Conservation (phyloP, 2,797 vertebrate species). For the Poeciliopsis paucimaculata region DNA sequence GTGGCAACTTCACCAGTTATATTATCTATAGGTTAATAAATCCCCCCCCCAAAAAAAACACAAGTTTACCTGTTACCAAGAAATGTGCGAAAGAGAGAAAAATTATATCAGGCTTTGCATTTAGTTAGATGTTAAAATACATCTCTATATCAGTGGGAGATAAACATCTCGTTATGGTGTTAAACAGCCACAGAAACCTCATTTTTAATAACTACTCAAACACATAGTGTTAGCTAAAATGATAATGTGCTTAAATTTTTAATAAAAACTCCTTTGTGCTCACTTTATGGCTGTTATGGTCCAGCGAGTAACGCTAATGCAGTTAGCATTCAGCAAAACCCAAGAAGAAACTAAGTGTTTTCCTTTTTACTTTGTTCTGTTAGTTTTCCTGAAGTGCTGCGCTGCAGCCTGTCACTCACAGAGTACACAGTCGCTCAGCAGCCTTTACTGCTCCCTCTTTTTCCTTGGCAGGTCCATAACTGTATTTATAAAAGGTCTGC, state of each 20-base stretch:
- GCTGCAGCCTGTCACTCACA: slow-evolving; percentile 6
- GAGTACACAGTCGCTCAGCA: background rate
- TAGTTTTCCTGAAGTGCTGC: background rate
- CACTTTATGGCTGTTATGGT: background rate
- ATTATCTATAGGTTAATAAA: background rate
- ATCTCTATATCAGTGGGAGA: background rate
- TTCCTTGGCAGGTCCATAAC: background rate
- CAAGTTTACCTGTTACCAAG: background rate
- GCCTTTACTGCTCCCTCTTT: background rate
- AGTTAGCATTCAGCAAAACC: background rate
- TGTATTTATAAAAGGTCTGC: background rate
- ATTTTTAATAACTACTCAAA: background rate
- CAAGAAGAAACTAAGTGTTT: background rate
- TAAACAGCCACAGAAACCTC: background rate
- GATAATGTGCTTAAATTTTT: background rate
- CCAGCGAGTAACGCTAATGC: background rate
- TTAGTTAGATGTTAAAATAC: background rate
- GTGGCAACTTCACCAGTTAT: background rate
- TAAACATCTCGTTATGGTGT: background rate
- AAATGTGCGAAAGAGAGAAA: background rate
- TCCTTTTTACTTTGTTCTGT: background rate
- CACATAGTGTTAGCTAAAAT: background rate
- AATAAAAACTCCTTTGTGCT: background rate
- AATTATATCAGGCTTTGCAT: background rate
- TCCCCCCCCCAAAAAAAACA: background rate